Evolutionary conservation across 2,888 invertebrate genomes (phyloP).

Genomic region (Drosophila tanythrix): DNA sequence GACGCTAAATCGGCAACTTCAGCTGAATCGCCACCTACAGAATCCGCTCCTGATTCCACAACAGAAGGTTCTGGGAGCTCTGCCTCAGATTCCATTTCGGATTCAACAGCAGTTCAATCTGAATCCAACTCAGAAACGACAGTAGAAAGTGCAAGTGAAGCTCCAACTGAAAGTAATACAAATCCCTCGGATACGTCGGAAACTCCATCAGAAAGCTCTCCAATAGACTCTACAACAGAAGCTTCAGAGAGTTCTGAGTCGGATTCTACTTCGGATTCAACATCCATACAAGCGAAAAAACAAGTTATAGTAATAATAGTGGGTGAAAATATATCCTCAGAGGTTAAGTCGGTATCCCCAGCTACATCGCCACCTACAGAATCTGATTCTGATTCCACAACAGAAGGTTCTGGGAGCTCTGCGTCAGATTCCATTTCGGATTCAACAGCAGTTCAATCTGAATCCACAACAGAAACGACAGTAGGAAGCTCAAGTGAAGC

Average conservation of each 20-base stretch:
- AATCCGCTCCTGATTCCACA: not conserved
- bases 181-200: too few relatives aligned
- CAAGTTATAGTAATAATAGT: too few relatives aligned
- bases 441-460: not conserved
- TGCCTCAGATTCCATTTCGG: not conserved
- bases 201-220: not conserved
- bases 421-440: not conserved
- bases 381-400: not conserved
- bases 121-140: not conserved
- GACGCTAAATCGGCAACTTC: not conserved
- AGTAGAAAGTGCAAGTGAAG: not conserved
- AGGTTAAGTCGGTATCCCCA: too few relatives aligned
- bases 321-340: too few relatives aligned
- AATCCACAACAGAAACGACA: not conserved
- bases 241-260: not conserved
- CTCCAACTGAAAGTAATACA: not conserved
- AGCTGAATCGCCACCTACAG: too few relatives aligned
- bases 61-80: constrained; percentile 6
- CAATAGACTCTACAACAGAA: not conserved
- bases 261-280: not conserved
- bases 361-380: too few relatives aligned
- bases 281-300: not conserved
- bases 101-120: not conserved
- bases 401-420: not conserved
- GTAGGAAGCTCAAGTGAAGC: too few relatives aligned